These are phyloP conservation scores for Calliphora vomitoria DNA, from an alignment of 2,888 invertebrate species.

Conservation along the genomic window DNA sequence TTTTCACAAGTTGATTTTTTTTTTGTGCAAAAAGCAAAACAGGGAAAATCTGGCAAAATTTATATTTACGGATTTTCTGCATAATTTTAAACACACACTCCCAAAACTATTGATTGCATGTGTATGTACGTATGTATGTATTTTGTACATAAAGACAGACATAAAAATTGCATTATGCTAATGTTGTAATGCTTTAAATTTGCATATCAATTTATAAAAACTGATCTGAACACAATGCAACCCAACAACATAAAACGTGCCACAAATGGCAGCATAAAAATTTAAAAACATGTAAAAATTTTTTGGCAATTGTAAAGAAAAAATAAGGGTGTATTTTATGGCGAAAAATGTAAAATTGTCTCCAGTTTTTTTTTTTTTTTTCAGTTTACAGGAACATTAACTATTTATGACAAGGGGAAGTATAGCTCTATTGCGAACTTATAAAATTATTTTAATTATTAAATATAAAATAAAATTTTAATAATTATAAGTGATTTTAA, in stretches of 20 bases:
- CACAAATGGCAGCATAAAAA: not conserved
- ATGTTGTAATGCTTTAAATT: constrained; percentile 80
- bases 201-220: constrained; percentile 78
- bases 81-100: not conserved
- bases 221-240: constrained; percentile 31
- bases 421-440: too few relatives aligned
- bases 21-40: constrained; percentile 14
- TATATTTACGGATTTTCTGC: constrained; percentile 10
- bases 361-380: constrained; percentile 12
- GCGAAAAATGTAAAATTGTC: constrained; percentile 50
- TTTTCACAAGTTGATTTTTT: constrained; percentile 43
- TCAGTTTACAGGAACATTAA: not conserved
- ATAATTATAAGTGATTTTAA: too few relatives aligned
- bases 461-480: too few relatives aligned
- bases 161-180: constrained; percentile 78
- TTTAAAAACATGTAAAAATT: not conserved
- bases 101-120: constrained; percentile 24
- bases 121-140: too few relatives aligned
- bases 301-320: constrained; percentile 50
- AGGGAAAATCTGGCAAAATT: not conserved
- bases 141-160: not conserved
- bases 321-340: constrained; percentile 59
- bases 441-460: too few relatives aligned
- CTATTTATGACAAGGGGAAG: not conserved
- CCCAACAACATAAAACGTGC: not conserved